phyloP scores from a whole-genome alignment of 1,140 invertebrate genomes.

The Venturia canescens region DNA sequence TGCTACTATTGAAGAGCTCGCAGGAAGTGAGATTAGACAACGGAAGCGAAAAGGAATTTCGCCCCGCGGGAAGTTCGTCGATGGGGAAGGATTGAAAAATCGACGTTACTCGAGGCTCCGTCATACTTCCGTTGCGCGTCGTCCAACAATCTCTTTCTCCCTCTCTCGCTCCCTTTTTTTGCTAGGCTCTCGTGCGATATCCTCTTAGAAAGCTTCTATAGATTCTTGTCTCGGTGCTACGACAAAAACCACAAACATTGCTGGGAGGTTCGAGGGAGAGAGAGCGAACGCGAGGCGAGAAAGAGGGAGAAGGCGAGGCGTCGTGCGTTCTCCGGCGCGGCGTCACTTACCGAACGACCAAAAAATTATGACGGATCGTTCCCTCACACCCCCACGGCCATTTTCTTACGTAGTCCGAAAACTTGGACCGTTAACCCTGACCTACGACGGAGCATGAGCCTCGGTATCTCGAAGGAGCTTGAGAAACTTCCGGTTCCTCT shows the following conservation, averaged over 20 bases:
- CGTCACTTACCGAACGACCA: constrained; percentile 35
- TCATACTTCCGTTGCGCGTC: constrained; percentile 45
- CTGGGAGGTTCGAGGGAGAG: constrained; percentile 22
- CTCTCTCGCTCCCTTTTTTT: neutral
- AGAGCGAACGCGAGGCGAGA: neutral
- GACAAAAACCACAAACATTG: constrained; percentile 44
- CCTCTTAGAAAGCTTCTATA: constrained; percentile 47
- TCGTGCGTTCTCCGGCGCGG: constrained; percentile 20
- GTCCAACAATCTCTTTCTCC: constrained; percentile 1
- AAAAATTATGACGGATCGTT: constrained; percentile 52
- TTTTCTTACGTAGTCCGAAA: constrained; percentile 42
- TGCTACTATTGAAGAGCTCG: neutral
- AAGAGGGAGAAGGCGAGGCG: constrained; percentile 2
- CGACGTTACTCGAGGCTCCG: constrained; percentile 21
- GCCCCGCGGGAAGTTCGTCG: constrained; percentile 12
- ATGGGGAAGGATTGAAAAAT: constrained; percentile 38
- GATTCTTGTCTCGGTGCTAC: constrained; percentile 67
- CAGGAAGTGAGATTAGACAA: neutral
- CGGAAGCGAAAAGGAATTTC: constrained; percentile 36
- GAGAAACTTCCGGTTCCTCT: neutral
- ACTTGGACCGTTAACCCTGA: constrained; percentile 50
- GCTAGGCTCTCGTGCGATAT: constrained; percentile 12
- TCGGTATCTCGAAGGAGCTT: constrained; percentile 5
- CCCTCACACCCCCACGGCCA: constrained; percentile 14
- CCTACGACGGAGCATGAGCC: constrained; percentile 26